Evolutionary conservation across 2,113 vertebrate species (phyloP), one percentile per base, ranked within the genome.

Genomic region (Varanus salvator): DNA sequence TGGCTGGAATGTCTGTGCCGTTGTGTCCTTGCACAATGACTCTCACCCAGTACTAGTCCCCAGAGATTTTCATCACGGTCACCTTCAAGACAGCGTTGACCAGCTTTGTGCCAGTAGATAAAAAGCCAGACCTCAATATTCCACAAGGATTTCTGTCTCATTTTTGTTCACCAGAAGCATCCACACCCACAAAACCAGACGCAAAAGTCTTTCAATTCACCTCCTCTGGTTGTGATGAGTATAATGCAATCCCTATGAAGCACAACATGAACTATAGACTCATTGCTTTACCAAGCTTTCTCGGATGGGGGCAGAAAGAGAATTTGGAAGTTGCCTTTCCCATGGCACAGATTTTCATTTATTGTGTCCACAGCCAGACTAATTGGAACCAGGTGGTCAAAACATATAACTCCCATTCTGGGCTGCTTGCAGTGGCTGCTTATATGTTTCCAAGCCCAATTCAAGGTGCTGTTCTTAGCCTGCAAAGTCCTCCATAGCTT

Each of bases 1-100:
- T 48, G n/a, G 94, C 85, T 89, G 77, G 93, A 93, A 90, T 87
- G 87, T 21, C 52, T 90, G 82, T 92, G 90, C 82, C 76, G 81
- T 86, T 78, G n/a, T 86, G 72, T 64, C 68, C 85, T 86, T 78
- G n/a, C 85, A 83, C 69, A 88, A 75, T 83, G 48, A 87, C 88
- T 66, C 0, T 27, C 85, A 3, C 25, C 54, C 23, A 90, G 12
- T 64, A 50, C 52, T 81, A 86, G 19, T 54, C 89, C 84, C 72
- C 50, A 91, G 38, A 69, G 50, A 60, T 84, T 38, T 71, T 27
- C 52, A 86, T 86, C 86, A 17, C 76, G 8, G 80, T 92, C 77
- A 91, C 17, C 0, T 1, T 54, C 82, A 84, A 57, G 60, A 31
- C 84, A 86, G 38, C 34, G 60, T 84, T 17, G 77, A 78, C 84